Percentiles rank a stretch among this genome's conserved stretches.
phyloP scores from a whole-genome alignment of 1,140 invertebrate genomes.

The Theocolax elegans region DNA sequence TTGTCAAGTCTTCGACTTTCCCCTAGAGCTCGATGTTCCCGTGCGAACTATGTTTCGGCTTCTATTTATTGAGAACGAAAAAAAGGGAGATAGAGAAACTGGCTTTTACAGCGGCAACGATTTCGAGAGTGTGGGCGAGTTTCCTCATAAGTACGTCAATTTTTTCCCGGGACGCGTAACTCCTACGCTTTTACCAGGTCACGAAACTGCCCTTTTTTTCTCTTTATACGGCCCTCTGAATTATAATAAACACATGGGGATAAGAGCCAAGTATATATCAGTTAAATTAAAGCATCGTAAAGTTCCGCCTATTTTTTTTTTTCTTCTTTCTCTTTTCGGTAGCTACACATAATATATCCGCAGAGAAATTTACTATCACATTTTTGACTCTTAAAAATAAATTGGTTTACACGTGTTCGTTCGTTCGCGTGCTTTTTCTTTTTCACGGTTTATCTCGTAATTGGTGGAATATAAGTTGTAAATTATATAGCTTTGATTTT shows the following conservation, averaged over 20 bases:
- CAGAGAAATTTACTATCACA: background rate
- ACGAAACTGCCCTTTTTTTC: background rate
- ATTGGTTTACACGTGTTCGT: no score
- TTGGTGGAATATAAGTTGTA: no score
- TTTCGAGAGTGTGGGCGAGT: background rate
- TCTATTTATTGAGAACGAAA: constrained; percentile 54
- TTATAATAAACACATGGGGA: constrained; percentile 4
- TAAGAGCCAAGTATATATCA: background rate
- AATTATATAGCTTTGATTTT: no score
- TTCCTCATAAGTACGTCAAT: constrained; percentile 26
- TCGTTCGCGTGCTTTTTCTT: no score
- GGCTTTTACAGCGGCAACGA: background rate
- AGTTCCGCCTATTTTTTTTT: background rate
- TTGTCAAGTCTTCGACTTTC: constrained; percentile 26
- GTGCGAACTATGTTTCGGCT: background rate
- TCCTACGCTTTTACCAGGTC: no score
- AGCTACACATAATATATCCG: background rate
- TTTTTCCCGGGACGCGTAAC: no score
- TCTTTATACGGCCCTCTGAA: background rate
- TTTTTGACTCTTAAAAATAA: background rate
- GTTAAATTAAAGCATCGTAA: constrained; percentile 10
- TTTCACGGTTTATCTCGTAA: no score
- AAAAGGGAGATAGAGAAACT: constrained; percentile 41
- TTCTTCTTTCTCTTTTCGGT: no score
- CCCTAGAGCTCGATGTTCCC: constrained; percentile 9